Evolutionary conservation across 2,113 vertebrate species (phyloP), one percentile per base, ranked within the genome.

Genomic region (Willisornis vidua): DNA sequence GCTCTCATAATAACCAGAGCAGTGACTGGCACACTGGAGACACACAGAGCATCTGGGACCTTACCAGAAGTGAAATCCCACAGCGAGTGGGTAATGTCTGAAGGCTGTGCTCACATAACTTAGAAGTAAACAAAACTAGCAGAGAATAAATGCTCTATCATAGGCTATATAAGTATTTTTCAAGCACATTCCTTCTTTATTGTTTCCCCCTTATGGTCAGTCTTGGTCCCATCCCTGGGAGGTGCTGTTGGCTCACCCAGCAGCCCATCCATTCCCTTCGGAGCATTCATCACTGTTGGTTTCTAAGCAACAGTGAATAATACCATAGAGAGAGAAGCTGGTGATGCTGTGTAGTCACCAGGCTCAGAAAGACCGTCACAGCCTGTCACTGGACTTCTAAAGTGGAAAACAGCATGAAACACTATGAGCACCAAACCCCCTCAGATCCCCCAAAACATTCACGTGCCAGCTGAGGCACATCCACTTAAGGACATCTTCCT

Each of bases 231-330:
- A 73, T 79, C 90, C 79, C 73, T 90, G 81, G 97, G 93, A 92
- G 97, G 96, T 88, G 95, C 96, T 97, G 80, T 91, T 59, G 68
- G 87, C 80, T 90, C 77, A 93, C n/a, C 57, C 74, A 71, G 58
- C 41, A 74, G 66, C 75, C 80, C 29, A 17, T 37, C 35, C 35
- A 17, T 41, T 39, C n/a, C 41, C 72, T 68, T 41, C 66, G 79
- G 25, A 77, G 72, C 66, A 23, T 72, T 91, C n/a, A 76, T 28
- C 75, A 45, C 14, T 10, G 43, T 68, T 88, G 86, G 89, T 94
- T 96, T 96, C 84, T 68, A 96, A 92, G 92, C 91, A 94, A 85
- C 76, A 81, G 83, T 37, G 45, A 68, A 95, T 89, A 95, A 84
- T 41, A 57, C 39, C 49, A 72, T 57, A 31, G 65, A 89, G 33